A percentile compares a stretch with the other conserved stretches of the same genome.
phyloP scores from a whole-genome alignment of 1,140 invertebrate species.

The Coboldia fuscipes region DNA sequence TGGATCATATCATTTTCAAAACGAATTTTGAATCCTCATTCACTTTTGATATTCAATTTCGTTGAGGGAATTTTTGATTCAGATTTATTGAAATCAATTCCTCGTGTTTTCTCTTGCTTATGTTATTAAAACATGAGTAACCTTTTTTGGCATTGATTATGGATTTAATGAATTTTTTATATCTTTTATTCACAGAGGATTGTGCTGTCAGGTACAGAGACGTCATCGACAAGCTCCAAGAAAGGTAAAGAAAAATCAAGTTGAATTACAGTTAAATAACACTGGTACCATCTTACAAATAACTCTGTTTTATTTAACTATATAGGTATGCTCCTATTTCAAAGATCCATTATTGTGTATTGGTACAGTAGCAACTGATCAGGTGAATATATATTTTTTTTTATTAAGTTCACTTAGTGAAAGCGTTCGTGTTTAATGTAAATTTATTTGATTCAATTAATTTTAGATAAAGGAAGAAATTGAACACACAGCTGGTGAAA shows the following conservation, averaged over 20 bases:
- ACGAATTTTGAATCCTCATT: no score
- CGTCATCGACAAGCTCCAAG: conserved; percentile 62
- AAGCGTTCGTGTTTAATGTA: not conserved
- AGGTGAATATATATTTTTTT: conserved; percentile 23
- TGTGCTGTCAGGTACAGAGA: conserved; percentile 72
- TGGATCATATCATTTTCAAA: no score
- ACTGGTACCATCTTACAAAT: not conserved
- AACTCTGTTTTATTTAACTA: conserved; percentile 1
- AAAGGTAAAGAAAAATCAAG: conserved; percentile 38
- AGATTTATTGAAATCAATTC: no score
- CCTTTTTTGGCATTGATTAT: no score
- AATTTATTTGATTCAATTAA: not conserved
- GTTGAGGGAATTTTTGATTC: no score
- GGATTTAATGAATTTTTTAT: not conserved
- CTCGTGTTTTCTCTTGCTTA: no score
- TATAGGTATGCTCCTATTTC: conserved; percentile 71
- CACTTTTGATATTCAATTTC: no score
- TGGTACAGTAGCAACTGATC: conserved; percentile 57
- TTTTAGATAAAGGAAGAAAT: conserved; percentile 27
- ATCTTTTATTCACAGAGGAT: conserved; percentile 25
- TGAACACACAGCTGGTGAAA: conserved; percentile 58
- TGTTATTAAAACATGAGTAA: no score
- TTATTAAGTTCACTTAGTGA: not conserved
- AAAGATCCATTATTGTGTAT: conserved; percentile 75
- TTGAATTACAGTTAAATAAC: not conserved